Percentiles rank a stretch among this genome's conserved stretches.
Conservation (phyloP, 2,797 vertebrate species). For the Rhynchonycteris naso region DNA sequence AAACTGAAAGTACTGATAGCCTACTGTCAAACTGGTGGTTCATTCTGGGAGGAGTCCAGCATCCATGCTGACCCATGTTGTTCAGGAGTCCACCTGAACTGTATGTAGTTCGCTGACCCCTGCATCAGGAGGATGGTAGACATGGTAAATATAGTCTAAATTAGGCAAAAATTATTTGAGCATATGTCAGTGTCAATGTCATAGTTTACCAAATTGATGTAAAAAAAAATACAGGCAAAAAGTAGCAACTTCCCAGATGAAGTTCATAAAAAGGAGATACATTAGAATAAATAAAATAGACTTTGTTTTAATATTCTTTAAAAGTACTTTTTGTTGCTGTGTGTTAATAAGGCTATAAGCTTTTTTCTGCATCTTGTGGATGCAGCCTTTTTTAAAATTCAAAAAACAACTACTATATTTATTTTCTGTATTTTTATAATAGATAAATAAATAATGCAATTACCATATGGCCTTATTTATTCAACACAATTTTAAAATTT, state of each 20-base stretch:
- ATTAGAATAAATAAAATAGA: not conserved
- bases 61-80: not conserved
- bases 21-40: no score
- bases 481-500: not conserved
- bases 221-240: not conserved
- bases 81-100: not conserved
- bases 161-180: not conserved
- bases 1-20: not conserved
- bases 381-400: not conserved
- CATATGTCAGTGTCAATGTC: not conserved
- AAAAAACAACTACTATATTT: not conserved
- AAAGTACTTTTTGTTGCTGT: not conserved
- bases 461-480: not conserved
- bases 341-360: not conserved
- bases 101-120: not conserved
- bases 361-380: not conserved
- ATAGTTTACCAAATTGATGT: not conserved
- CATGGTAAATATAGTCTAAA: not conserved
- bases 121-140: rapidly evolving
- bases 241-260: not conserved
- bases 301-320: not conserved
- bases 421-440: not conserved
- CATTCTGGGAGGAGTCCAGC: no score
- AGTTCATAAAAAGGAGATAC: not conserved
- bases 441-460: not conserved